phyloP scores from a whole-genome alignment of 2,797 vertebrate species.

The Poeciliopsis turneri region DNA sequence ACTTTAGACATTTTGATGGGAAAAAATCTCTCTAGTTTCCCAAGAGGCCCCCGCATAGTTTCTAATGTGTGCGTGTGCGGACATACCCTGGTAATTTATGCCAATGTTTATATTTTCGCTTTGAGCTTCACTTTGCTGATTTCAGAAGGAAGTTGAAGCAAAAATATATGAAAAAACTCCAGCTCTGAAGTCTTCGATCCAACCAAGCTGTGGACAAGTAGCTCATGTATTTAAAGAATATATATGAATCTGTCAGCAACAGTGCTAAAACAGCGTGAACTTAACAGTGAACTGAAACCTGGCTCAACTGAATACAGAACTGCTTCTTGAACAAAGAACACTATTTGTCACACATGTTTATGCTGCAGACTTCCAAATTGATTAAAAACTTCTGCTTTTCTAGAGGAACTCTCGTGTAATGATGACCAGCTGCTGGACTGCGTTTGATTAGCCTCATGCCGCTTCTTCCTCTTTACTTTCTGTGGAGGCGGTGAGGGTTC shows the following conservation, averaged over 20 bases:
- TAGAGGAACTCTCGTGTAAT: background rate
- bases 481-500: background rate
- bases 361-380: background rate
- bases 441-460: background rate
- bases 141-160: background rate
- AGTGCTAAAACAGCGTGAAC: background rate
- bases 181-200: background rate
- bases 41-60: background rate
- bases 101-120: background rate
- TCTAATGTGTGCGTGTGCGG: background rate
- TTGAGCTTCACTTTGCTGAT: background rate
- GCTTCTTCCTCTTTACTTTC: background rate
- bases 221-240: background rate
- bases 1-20: background rate
- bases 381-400: conserved; percentile 1
- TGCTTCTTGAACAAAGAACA: background rate
- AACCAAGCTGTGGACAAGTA: background rate
- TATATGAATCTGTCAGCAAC: background rate
- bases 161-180: background rate
- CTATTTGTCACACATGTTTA: background rate
- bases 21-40: background rate
- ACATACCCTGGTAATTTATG: background rate
- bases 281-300: background rate
- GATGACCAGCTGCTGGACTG: background rate
- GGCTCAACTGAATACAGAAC: background rate